Percentiles rank a stretch among this genome's conserved stretches.
phyloP scores from a whole-genome alignment of 2,888 invertebrate species.

The Pseudoips prasinana region DNA sequence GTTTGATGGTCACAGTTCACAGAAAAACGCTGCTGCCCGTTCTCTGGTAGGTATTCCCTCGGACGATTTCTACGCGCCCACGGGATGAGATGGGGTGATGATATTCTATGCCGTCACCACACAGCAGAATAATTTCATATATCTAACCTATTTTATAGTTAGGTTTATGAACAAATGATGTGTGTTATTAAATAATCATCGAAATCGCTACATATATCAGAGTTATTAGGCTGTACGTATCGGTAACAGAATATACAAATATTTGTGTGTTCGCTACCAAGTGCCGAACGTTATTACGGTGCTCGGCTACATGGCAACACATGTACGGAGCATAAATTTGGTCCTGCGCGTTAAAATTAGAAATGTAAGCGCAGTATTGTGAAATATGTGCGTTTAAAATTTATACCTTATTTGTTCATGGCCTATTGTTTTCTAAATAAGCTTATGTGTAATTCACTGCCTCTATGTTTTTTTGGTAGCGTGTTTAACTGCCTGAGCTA shows the following conservation, averaged over 20 bases:
- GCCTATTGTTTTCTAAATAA: constrained; percentile 11
- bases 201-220: constrained; percentile 10
- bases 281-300: constrained; percentile 64
- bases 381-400: constrained; percentile 75
- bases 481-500: too few species aligned
- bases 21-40: too few species aligned
- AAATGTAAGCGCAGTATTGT: constrained; percentile 66
- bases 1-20: too few species aligned
- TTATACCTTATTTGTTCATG: constrained; percentile 57
- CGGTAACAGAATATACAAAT: constrained; percentile 50
- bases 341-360: constrained; percentile 75
- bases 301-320: constrained; percentile 69
- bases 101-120: too few species aligned
- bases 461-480: too few species aligned
- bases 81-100: too few species aligned
- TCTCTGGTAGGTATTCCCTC: too few species aligned
- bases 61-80: too few species aligned
- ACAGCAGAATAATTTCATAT: too few species aligned
- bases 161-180: too few species aligned
- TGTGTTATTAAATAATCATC: neutral
- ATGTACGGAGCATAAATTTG: constrained; percentile 72
- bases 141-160: too few species aligned
- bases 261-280: constrained; percentile 44
- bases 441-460: too few species aligned
- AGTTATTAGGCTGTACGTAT: constrained; percentile 23